Conservation (phyloP, 2,888 invertebrate species). For the Oligia strigilis region DNA sequence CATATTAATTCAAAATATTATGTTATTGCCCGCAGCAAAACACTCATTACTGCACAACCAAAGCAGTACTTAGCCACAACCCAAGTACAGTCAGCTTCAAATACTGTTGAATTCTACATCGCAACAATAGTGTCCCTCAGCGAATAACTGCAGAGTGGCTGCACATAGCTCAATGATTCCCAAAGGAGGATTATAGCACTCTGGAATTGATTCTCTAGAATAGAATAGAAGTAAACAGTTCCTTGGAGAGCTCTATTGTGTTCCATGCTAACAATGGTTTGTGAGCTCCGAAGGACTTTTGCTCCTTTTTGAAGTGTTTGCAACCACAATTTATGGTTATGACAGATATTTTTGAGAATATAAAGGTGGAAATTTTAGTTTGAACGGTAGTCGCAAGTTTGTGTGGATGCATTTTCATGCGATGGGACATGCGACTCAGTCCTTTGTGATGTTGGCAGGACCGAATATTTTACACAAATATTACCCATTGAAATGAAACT, state of each 20-base stretch:
- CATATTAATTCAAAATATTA: constrained; percentile 4
- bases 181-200: constrained; percentile 70
- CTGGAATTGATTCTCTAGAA: constrained; percentile 75
- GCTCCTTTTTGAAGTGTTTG: constrained; percentile 59
- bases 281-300: constrained; percentile 72
- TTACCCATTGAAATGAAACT: constrained; percentile 41
- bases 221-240: constrained; percentile 73
- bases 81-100: constrained; percentile 19
- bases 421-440: constrained; percentile 40
- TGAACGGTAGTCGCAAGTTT: constrained; percentile 38
- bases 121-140: constrained; percentile 65
- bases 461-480: constrained; percentile 47
- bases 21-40: constrained; percentile 5
- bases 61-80: constrained; percentile 12
- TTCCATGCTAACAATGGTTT: constrained; percentile 70
- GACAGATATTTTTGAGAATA: constrained; percentile 48
- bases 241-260: constrained; percentile 74
- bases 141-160: constrained; percentile 60
- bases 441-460: constrained; percentile 41
- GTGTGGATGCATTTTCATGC: constrained; percentile 39
- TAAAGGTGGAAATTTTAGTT: constrained; percentile 50
- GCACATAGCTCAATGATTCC: constrained; percentile 70
- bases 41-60: constrained; percentile 2
- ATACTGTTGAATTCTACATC: constrained; percentile 40
- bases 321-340: constrained; percentile 58